phyloP scores from a whole-genome alignment of 1,140 invertebrate genomes.

The Formica exsecta region DNA sequence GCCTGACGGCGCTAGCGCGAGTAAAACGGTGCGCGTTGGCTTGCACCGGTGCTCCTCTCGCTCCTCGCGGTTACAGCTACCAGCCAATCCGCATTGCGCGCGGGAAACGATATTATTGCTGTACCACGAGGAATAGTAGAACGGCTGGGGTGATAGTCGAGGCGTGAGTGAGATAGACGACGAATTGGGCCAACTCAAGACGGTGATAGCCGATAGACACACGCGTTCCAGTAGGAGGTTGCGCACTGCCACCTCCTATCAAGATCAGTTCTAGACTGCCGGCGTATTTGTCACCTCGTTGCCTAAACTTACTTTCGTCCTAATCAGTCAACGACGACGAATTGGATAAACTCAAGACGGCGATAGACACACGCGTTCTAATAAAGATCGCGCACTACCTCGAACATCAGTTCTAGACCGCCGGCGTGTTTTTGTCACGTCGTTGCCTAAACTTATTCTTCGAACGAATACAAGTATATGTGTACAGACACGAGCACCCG shows the following conservation, averaged over 20 bases:
- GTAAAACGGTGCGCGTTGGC: conserved; percentile 61
- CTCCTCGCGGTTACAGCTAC: conserved; percentile 29
- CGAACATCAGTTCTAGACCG: too few species aligned
- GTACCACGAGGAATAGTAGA: conserved; percentile 75
- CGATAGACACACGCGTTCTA: too few species aligned
- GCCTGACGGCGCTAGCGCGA: conserved; percentile 58
- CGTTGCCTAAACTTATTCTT: too few species aligned
- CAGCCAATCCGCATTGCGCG: conserved; percentile 81
- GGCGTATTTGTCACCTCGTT: too few species aligned
- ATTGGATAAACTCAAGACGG: too few species aligned
- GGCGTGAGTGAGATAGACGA: conserved; percentile 8
- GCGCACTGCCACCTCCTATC: neutral
- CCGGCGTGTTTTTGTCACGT: too few species aligned
- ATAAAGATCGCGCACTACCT: too few species aligned
- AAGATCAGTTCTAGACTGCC: too few species aligned
- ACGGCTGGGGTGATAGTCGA: conserved; percentile 1
- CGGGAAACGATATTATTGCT: conserved; percentile 84
- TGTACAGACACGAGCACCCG: too few species aligned
- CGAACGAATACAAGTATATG: too few species aligned
- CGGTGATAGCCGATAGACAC: conserved; percentile 19
- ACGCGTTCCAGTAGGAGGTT: conserved; percentile 35
- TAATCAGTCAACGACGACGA: too few species aligned
- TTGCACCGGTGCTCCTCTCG: conserved; percentile 10
- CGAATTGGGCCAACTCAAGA: neutral
- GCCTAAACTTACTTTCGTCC: too few species aligned